Evolutionary conservation across 2,113 vertebrate genomes (phyloP), one percentile per base, ranked within the genome.

Genomic region (Phylloscopus whistleri): DNA sequence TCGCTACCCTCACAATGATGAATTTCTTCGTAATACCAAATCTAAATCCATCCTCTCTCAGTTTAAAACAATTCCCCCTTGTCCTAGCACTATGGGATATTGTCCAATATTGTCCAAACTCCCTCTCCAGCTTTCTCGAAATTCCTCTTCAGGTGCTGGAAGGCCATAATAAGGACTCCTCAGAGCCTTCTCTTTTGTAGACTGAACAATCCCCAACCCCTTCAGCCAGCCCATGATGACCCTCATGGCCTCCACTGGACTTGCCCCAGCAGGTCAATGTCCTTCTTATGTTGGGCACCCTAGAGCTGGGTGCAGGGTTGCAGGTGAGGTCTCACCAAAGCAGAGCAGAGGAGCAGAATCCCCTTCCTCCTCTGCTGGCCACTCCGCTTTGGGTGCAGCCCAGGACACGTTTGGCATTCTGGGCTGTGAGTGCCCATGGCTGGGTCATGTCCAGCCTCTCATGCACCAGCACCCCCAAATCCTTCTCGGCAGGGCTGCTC

Each of bases 391-490:
- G 48, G 39, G 5, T 35, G 30, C 62, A 68, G 30, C 30, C 6
- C 70, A 48, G 62, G 55, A 7, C 44, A 19, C 0, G 0, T n/a
- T 55, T 83, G 70, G 21, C 20, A 48, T 0, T 53, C 62, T 69
- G 62, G 48, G 24, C 53, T 75, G 14, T 0, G 9, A 10, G n/a
- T 53, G 26, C 17, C 0, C 7, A 22, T 62, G 41, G 24, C 28
- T 2, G 4, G 30, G 17, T 26, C 55, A 9, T 68, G 48, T 35
- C 39, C n/a, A 48, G n/a, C 11, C 62, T 83, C 30, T 60, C n/a
- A 60, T 0, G 20, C 46, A 51, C 9, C 33, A 58, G 7, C 11
- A 49, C 3, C 14, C 10, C 49, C 14, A 2, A 17, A 2, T 4
- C 24, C 46, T 81, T 21, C 28, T 46, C 1, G 2, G 7, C 10